Evolutionary conservation across 1,140 invertebrate genomes (phyloP).

Genomic region (Thereuonema tuberculata): DNA sequence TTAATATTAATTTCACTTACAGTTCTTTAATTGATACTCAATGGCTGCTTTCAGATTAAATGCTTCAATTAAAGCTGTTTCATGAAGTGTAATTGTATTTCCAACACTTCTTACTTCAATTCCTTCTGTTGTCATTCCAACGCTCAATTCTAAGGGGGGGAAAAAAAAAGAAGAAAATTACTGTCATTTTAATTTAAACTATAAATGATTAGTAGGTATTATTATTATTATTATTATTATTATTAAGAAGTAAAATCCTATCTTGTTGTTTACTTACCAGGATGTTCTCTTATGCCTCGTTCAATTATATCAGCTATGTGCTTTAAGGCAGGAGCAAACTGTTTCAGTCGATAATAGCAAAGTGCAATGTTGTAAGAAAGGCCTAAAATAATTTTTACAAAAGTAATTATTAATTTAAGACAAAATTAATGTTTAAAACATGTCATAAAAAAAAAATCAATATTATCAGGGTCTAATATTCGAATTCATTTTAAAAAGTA

Average conservation of each 20-base stretch:
- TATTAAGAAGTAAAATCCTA: too few relatives aligned
- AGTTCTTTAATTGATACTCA: constrained; percentile 92
- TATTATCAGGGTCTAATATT: too few relatives aligned
- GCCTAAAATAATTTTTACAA: constrained; percentile 32
- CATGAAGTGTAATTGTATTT: constrained; percentile 87
- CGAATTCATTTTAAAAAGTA: constrained; percentile 28
- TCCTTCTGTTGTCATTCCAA: constrained; percentile 96
- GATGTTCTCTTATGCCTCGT: constrained; percentile 88
- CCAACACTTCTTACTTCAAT: constrained; percentile 93
- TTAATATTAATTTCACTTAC: constrained; percentile 41
- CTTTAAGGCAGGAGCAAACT: constrained; percentile 80
- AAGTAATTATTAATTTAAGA: background rate
- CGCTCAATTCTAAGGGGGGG: constrained; percentile 58
- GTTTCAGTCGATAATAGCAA: constrained; percentile 87
- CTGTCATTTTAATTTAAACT: background rate
- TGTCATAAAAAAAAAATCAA: too few relatives aligned
- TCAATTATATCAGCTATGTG: constrained; percentile 93
- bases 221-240: too few relatives aligned
- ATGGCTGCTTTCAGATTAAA: constrained; percentile 98
- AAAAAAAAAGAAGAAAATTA: background rate
- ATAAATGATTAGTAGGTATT: background rate
- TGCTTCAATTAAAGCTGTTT: constrained; percentile 93
- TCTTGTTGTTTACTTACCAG: constrained; percentile 34
- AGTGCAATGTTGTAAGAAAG: constrained; percentile 92
- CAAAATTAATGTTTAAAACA: background rate